These are phyloP conservation scores for Tridacna crocea DNA, from an alignment of 2,888 invertebrate species.

Conservation along the genomic window DNA sequence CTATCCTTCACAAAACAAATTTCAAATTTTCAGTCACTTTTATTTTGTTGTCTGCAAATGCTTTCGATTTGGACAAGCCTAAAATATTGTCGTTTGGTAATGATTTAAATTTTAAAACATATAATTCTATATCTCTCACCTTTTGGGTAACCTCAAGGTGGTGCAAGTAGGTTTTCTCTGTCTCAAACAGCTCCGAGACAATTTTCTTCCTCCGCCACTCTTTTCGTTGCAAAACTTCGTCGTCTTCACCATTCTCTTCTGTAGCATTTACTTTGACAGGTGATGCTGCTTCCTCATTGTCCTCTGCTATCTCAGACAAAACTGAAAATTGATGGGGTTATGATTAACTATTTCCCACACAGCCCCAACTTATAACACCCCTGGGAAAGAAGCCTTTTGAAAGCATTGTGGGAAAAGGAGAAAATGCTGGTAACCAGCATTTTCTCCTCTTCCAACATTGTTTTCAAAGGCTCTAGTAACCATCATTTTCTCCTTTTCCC, in stretches of 20 bases:
- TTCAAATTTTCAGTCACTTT: no score
- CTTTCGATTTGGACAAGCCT: no score
- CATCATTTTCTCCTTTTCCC: no score
- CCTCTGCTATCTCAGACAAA: constrained; percentile 67
- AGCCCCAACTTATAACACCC: no score
- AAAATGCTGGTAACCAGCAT: not conserved
- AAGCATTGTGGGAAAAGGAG: not conserved
- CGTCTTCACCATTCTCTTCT: constrained; percentile 36
- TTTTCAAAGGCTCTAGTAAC: no score
- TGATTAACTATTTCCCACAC: not conserved
- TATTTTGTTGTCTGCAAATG: no score
- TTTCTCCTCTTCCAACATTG: no score
- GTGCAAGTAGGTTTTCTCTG: constrained; percentile 89
- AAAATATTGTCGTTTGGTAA: no score
- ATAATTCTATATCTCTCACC: constrained; percentile 76
- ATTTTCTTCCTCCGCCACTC: constrained; percentile 85
- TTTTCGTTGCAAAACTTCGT: constrained; percentile 62
- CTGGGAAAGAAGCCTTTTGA: not conserved
- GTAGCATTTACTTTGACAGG: constrained; percentile 42
- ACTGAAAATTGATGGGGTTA: constrained; percentile 52
- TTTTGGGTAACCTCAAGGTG: constrained; percentile 89
- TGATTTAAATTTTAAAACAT: no score
- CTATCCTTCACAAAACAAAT: not conserved
- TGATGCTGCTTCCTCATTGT: constrained; percentile 39
- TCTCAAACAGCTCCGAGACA: constrained; percentile 89